These are phyloP conservation scores for Heliconius congener DNA, from an alignment of 1,140 invertebrate genomes.

Conservation along the genomic window DNA sequence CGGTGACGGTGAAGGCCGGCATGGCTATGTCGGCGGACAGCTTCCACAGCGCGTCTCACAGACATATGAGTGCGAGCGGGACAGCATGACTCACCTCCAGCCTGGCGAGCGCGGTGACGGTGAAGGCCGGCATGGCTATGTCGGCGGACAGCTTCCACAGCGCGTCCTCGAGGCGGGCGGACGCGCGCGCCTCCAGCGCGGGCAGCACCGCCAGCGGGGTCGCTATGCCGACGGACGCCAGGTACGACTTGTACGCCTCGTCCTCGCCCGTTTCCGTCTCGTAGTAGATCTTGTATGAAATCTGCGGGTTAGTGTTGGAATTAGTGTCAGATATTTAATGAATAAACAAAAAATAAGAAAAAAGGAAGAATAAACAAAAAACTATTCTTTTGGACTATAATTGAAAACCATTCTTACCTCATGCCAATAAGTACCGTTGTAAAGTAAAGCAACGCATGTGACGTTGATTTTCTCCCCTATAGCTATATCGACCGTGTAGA, in stretches of 20 bases:
- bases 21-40: constrained; percentile 57
- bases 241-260: constrained; percentile 67
- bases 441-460: constrained; percentile 79
- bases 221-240: constrained; percentile 60
- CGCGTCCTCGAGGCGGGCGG: constrained; percentile 64
- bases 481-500: constrained; percentile 83
- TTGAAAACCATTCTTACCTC: constrained; percentile 71
- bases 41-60: background rate
- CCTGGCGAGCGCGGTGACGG: constrained; percentile 64
- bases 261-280: constrained; percentile 70
- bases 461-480: constrained; percentile 82
- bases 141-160: constrained; percentile 71
- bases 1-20: constrained; percentile 69
- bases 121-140: constrained; percentile 74
- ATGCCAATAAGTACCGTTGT: constrained; percentile 79
- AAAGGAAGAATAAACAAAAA: no score
- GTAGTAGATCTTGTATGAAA: constrained; percentile 71
- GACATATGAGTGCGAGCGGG: background rate
- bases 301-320: constrained; percentile 47
- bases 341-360: no score
- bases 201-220: constrained; percentile 67
- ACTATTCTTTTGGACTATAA: no score
- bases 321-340: no score
- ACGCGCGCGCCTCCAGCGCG: constrained; percentile 62
- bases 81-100: constrained; percentile 58